These are phyloP conservation scores for Byasa hedistus DNA, from an alignment of 2,888 invertebrate genomes.

Conservation along the genomic window DNA sequence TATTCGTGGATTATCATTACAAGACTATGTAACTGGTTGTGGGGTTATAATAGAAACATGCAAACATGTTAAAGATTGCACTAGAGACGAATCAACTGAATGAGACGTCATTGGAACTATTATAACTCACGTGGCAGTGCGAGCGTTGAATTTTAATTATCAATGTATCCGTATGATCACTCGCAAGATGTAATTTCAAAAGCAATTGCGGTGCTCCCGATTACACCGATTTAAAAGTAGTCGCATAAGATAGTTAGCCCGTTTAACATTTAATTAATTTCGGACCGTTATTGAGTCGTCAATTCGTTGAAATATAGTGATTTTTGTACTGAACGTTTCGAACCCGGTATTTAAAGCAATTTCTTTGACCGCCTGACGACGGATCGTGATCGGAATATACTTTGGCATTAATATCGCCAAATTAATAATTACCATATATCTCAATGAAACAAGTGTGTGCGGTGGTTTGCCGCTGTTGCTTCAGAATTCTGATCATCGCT, in stretches of 20 bases:
- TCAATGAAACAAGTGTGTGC: conserved; percentile 48
- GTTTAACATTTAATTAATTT: conserved; percentile 24
- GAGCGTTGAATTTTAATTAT: conserved; percentile 6
- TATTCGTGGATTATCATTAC: too few species aligned
- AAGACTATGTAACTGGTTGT: too few species aligned
- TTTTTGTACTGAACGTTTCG: conserved; percentile 44
- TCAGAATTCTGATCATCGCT: conserved; percentile 55
- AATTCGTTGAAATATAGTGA: conserved; percentile 51
- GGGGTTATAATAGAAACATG: too few species aligned
- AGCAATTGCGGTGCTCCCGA: conserved; percentile 10
- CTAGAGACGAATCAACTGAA: too few species aligned
- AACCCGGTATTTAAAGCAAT: conserved; percentile 52
- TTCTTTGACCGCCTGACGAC: conserved; percentile 42
- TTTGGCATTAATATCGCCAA: conserved; percentile 49
- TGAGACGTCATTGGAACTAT: background rate
- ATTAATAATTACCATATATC: conserved; percentile 54
- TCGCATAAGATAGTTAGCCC: conserved; percentile 7
- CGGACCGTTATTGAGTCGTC: conserved; percentile 46
- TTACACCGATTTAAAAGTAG: conserved; percentile 12
- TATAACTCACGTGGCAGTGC: background rate
- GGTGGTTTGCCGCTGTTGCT: conserved; percentile 33
- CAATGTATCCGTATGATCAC: conserved; percentile 13
- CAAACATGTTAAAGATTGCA: too few species aligned
- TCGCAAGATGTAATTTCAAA: conserved; percentile 9
- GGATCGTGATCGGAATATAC: conserved; percentile 61